phyloP scores from a whole-genome alignment of 2,888 invertebrate genomes.

The Sphaerophoria taeniata region DNA sequence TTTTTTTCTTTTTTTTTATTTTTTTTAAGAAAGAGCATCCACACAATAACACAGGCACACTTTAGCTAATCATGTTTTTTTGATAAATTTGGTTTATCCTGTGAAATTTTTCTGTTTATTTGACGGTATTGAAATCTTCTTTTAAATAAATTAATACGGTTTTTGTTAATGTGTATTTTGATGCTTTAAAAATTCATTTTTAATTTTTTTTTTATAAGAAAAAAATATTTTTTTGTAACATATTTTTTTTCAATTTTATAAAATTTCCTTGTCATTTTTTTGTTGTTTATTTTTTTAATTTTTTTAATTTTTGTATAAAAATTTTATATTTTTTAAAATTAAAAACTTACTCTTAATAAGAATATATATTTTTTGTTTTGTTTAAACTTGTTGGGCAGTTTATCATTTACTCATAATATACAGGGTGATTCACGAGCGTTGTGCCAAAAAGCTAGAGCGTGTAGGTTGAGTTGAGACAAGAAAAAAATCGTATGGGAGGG shows the following conservation, averaged over 20 bases:
- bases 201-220: too few species aligned
- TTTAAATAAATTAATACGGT: constrained; percentile 57
- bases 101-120: constrained; percentile 46
- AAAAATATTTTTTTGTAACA: constrained; percentile 41
- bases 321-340: constrained; percentile 64
- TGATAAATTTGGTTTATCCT: constrained; percentile 51
- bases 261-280: constrained; percentile 66
- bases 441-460: too few species aligned
- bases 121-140: constrained; percentile 72
- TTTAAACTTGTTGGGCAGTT: constrained; percentile 72
- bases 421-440: too few species aligned
- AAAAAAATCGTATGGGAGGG: too few species aligned
- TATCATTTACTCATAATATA: constrained; percentile 66
- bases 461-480: too few species aligned
- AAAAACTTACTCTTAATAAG: constrained; percentile 63
- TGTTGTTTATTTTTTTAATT: constrained; percentile 52
- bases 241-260: constrained; percentile 61
- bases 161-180: constrained; percentile 60
- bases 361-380: constrained; percentile 54
- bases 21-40: constrained; percentile 62
- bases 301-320: constrained; percentile 65
- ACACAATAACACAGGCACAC: constrained; percentile 68
- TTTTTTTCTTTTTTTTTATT: constrained; percentile 34
- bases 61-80: constrained; percentile 52
- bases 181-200: constrained; percentile 52